Conservation (phyloP, 2,113 vertebrate species). For the Notothenia rossii region DNA sequence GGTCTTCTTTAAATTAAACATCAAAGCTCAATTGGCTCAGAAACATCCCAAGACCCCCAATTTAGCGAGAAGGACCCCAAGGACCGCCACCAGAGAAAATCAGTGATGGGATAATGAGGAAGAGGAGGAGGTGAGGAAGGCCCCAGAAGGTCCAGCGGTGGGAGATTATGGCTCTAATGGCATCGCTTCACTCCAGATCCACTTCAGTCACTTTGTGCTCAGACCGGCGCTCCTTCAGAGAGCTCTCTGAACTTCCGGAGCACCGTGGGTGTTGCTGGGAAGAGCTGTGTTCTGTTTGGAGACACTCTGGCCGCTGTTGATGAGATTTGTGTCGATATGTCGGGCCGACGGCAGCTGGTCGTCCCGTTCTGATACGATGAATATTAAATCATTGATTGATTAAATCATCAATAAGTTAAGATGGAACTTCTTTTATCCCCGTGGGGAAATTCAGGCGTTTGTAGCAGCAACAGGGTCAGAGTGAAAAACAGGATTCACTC, state of each 20-base stretch:
- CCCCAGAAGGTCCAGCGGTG: constrained; percentile 53
- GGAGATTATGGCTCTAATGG: constrained; percentile 64
- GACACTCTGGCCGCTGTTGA: background rate
- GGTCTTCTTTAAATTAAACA: constrained; percentile 68
- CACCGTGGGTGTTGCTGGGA: background rate
- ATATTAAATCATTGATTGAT: constrained; percentile 2
- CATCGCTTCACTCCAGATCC: constrained; percentile 7
- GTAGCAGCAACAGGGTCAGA: too few relatives aligned
- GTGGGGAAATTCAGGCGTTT: too few relatives aligned
- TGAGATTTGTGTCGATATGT: background rate
- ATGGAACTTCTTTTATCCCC: too few relatives aligned
- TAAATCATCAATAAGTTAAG: background rate
- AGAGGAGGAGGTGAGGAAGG: constrained; percentile 53
- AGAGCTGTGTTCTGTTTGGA: constrained; percentile 13
- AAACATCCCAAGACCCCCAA: constrained; percentile 73
- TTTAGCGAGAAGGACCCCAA: constrained; percentile 64
- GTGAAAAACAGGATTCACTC: too few relatives aligned
- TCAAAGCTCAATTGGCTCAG: constrained; percentile 76
- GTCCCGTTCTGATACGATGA: constrained; percentile 23
- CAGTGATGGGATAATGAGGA: constrained; percentile 58
- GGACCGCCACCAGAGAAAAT: constrained; percentile 63
- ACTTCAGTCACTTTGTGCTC: constrained; percentile 16
- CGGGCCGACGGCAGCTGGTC: background rate
- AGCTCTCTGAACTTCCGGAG: background rate
- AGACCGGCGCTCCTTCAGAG: background rate